These are phyloP conservation scores for Drosophila peninsularis DNA, from an alignment of 2,888 invertebrate genomes.

Conservation along the genomic window DNA sequence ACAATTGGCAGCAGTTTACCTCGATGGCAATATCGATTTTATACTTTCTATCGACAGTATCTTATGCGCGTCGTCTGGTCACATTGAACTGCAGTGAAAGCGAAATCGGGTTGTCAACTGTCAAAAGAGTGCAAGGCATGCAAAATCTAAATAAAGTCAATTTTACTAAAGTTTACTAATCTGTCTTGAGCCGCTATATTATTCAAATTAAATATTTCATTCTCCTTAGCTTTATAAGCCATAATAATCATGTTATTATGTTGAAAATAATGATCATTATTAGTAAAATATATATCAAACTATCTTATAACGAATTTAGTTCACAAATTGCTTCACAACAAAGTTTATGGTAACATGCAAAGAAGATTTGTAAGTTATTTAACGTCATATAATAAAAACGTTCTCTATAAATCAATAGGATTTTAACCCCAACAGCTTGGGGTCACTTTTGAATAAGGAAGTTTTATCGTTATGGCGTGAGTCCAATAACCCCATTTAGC, in stretches of 20 bases:
- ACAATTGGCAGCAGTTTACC: constrained; percentile 53
- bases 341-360: too few species aligned
- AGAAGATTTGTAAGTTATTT: neutral
- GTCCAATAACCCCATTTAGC: constrained; percentile 4
- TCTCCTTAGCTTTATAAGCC: neutral
- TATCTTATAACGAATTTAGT: neutral
- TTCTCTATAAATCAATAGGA: constrained; percentile 6
- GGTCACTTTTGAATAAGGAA: constrained; percentile 2
- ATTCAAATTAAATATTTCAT: neutral
- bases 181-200: too few species aligned
- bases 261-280: neutral
- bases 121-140: neutral
- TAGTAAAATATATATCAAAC: neutral
- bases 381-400: neutral
- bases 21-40: constrained; percentile 48
- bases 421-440: neutral
- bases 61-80: constrained; percentile 8
- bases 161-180: neutral
- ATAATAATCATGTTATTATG: too few species aligned
- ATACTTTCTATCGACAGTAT: constrained; percentile 26
- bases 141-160: neutral
- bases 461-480: neutral
- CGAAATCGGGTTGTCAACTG: neutral
- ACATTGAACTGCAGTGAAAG: constrained; percentile 1
- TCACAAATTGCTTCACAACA: neutral